A percentile compares a stretch with the other conserved stretches of the same genome.
phyloP scores from a whole-genome alignment of 1,140 invertebrate species.

The Aethina tumida region DNA sequence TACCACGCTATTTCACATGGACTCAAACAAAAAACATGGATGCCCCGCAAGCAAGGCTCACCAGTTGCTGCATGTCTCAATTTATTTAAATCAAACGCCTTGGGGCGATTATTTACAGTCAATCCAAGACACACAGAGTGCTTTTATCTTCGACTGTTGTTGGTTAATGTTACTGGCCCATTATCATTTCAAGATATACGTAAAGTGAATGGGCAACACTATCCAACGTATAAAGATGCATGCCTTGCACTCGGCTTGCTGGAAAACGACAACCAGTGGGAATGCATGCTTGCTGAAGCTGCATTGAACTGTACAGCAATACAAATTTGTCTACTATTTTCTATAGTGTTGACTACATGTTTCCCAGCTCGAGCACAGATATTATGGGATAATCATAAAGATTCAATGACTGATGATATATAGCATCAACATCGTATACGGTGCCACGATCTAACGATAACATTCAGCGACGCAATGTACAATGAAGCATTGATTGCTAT shows the following conservation, averaged over 20 bases:
- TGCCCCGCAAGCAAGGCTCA: conserved; percentile 7
- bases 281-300: too few species aligned
- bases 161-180: conserved; percentile 10
- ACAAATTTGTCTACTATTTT: too few species aligned
- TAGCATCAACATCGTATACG: too few species aligned
- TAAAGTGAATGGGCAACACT: conserved; percentile 16
- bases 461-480: too few species aligned
- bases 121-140: conserved; percentile 14
- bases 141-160: conserved; percentile 15
- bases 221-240: conserved; percentile 26
- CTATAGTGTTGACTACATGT: conserved; percentile 19
- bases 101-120: conserved; percentile 12
- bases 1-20: conserved; percentile 35
- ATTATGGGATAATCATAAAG: conserved; percentile 20
- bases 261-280: too few species aligned
- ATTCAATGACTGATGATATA: conserved; percentile 20
- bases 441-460: too few species aligned
- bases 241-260: too few species aligned
- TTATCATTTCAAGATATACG: conserved; percentile 18
- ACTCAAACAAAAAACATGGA: conserved; percentile 9
- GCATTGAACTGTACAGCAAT: too few species aligned
- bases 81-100: conserved; percentile 12
- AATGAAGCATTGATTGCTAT: too few species aligned
- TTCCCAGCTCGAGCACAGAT: conserved; percentile 7
- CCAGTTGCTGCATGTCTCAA: conserved; percentile 1